These are phyloP conservation scores for Cyanoderma ruficeps DNA, from an alignment of 2,113 vertebrate species.

Conservation along the genomic window DNA sequence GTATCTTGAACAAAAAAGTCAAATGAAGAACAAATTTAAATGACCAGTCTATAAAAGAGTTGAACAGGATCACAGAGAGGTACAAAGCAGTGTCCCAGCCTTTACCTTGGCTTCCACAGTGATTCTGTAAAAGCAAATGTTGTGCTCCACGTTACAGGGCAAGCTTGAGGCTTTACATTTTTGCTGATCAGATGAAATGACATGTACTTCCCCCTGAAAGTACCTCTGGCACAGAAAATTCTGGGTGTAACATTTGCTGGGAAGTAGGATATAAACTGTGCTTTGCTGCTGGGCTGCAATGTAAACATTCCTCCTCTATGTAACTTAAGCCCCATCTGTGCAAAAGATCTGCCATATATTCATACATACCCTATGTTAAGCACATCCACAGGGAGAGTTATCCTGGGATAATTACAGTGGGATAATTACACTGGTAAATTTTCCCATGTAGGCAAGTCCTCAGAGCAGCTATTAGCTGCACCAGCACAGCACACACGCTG, in stretches of 20 bases:
- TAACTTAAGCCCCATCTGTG: conserved; percentile 3
- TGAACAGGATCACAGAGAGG: neutral
- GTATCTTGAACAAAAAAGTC: neutral
- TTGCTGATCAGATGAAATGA: neutral
- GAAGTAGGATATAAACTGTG: neutral
- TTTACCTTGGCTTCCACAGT: neutral
- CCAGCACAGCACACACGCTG: neutral
- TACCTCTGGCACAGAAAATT: neutral
- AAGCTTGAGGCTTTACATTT: neutral
- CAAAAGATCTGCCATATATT: neutral
- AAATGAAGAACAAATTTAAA: neutral
- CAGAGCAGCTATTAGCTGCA: neutral
- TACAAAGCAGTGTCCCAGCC: neutral
- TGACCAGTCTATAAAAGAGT: neutral
- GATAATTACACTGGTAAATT: neutral
- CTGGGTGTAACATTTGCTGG: neutral
- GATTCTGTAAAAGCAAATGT: neutral
- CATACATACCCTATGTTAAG: neutral
- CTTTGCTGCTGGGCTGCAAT: conserved; percentile 20
- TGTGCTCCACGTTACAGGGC: neutral
- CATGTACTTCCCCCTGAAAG: neutral
- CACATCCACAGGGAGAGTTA: neutral
- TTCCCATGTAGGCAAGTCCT: conserved; percentile 23
- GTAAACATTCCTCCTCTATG: neutral
- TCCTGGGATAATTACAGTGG: conserved; percentile 25